Base-by-base conservation (phyloP, 2,888 invertebrate species). In the Anoplius nigerrimus region DNA sequence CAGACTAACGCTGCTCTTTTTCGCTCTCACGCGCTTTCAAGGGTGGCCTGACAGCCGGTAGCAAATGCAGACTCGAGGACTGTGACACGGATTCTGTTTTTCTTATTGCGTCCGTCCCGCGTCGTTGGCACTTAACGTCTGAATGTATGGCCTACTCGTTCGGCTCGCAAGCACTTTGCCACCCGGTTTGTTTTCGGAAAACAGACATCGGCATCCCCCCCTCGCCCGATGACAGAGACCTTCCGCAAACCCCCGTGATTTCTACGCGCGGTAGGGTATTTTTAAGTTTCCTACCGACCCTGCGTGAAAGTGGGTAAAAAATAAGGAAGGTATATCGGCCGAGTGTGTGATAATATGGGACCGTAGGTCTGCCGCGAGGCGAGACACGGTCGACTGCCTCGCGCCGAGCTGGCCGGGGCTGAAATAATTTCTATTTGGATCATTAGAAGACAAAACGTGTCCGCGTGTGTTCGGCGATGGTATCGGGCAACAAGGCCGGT, bases 391-490 rank as follows among this genome's bases (percentile, higher is more conserved):
- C 45, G 56, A 56, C 18, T 22, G 24, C 22, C 18, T 34, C 5
- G 57, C 57, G 69, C 63, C 66, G 63, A 62, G 20, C 66, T 66
- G 63, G 64, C 78, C 69, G 69, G 72, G 73, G 64, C 71, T 60
- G 60, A 71, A 74, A 78, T 76, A 76, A 82, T 82, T 82, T 82
- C 82, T 82, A 79, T 81, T 79, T 78, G 82, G 78, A 78, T 83
- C 80, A 80, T 82, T 81, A 78, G 82, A 83, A 80, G 82, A 84
- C 82, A 84, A 84, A 84, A 83, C 76, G 83, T 76, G 79, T 84
- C 74, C 76, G 72, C 76, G 74, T 74, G 72, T 75, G 74, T 68
- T 59, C 72, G 65, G 69, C 67, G 83, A 83, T 83, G 70, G 66
- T 71, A 83, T 82, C 82, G 64, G 72, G 70, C 72, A 71, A 74